A percentile compares a stretch with the other conserved stretches of the same genome.
These are phyloP conservation scores for Ondatra zibethicus DNA, from an alignment of 2,113 vertebrate species.

Conservation along the genomic window DNA sequence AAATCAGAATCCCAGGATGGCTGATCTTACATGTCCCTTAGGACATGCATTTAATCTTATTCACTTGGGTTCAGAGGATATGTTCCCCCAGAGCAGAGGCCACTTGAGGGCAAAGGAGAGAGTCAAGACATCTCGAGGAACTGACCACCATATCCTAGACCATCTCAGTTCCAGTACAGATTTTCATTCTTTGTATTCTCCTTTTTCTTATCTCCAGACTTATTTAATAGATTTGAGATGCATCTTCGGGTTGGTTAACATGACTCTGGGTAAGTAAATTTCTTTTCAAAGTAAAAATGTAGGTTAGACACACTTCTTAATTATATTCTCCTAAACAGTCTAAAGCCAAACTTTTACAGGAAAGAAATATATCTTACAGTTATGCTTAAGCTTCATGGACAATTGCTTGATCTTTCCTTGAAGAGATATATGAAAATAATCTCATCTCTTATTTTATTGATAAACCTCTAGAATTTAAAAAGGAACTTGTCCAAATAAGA, in stretches of 20 bases:
- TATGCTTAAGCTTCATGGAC: not conserved
- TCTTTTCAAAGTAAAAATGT: constrained; percentile 24
- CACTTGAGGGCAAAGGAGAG: not conserved
- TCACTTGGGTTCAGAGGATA: not conserved
- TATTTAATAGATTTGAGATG: not conserved
- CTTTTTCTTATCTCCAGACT: not conserved
- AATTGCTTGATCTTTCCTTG: not conserved
- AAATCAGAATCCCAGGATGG: not conserved
- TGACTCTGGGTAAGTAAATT: not conserved
- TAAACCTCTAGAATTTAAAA: constrained; percentile 26
- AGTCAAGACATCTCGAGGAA: not conserved
- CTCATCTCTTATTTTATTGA: constrained; percentile 30
- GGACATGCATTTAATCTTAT: not conserved
- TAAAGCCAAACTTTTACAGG: constrained; percentile 34
- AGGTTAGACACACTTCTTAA: constrained; percentile 19
- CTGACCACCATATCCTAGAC: not conserved
- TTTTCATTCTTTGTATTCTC: not conserved
- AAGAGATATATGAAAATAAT: not conserved
- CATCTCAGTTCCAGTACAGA: not conserved
- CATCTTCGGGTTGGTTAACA: not conserved
- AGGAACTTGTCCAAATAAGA: not conserved
- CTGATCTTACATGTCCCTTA: not conserved
- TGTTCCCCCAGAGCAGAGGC: not conserved
- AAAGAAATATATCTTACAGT: not conserved
- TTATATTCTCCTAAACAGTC: not conserved